Conservation (phyloP, 2,113 vertebrate genomes). For the Siniperca chuatsi region DNA sequence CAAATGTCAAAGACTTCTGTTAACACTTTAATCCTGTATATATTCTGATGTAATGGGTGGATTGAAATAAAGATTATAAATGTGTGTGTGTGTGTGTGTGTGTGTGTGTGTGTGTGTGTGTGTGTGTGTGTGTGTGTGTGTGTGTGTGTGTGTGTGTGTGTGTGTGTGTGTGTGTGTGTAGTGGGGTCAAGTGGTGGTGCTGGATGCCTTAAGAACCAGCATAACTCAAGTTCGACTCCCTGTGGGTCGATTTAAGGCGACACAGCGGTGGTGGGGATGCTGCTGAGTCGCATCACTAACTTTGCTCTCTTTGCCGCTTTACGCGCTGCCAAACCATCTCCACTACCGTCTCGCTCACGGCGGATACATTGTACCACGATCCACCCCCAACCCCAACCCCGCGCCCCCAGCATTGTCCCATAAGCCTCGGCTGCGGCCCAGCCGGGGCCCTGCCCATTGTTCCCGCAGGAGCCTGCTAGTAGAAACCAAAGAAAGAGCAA, state of each 20-base stretch:
- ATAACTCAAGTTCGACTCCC: too few species aligned
- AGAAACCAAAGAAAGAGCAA: not conserved
- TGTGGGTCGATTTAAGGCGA: too few species aligned
- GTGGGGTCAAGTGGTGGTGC: too few species aligned
- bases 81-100: not conserved
- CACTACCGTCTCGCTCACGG: not conserved
- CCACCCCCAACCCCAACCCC: conserved; percentile 80
- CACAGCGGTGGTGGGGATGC: too few species aligned
- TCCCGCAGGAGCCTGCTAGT: not conserved
- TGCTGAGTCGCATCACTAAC: not conserved
- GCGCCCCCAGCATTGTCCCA: conserved; percentile 27
- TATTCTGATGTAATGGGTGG: too few species aligned
- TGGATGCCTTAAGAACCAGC: too few species aligned
- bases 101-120: too few species aligned
- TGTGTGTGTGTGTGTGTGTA: too few species aligned
- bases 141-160: too few species aligned
- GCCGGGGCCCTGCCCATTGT: conserved; percentile 80
- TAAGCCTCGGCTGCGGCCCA: conserved; percentile 27
- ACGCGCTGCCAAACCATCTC: not conserved
- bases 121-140: not conserved
- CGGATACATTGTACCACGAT: conserved; percentile 75
- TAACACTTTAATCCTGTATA: too few species aligned
- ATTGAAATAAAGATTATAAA: not conserved
- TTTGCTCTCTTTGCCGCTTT: not conserved
- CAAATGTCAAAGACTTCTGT: too few species aligned